phyloP scores from a whole-genome alignment of 2,888 invertebrate genomes.

The Cosmia trapezina region DNA sequence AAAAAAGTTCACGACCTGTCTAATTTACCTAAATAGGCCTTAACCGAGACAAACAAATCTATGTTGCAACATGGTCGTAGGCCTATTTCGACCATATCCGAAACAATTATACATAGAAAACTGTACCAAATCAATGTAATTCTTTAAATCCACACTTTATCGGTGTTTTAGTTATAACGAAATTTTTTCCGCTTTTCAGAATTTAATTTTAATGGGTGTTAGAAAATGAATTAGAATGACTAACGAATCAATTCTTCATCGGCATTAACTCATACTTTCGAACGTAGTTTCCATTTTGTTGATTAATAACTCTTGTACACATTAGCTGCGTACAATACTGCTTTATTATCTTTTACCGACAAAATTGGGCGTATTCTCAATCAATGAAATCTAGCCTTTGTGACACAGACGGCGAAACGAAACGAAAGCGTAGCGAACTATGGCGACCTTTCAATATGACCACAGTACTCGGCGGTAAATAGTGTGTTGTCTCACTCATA shows the following conservation, averaged over 20 bases:
- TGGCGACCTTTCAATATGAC: neutral
- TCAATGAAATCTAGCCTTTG: neutral
- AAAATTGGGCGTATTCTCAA: neutral
- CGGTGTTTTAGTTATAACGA: conserved; percentile 42
- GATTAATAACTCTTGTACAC: conserved; percentile 44
- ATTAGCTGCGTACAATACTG: conserved; percentile 41
- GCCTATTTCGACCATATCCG: conserved; percentile 43
- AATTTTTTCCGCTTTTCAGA: conserved; percentile 45
- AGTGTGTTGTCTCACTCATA: too few species aligned
- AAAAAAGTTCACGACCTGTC: conserved; percentile 35
- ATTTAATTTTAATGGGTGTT: conserved; percentile 44
- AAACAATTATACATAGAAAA: conserved; percentile 31
- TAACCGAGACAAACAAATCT: conserved; percentile 27
- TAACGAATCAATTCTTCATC: conserved; percentile 48
- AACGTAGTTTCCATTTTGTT: conserved; percentile 42
- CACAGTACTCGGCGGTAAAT: too few species aligned
- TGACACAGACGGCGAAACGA: neutral
- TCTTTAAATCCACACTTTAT: conserved; percentile 21
- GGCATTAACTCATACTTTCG: conserved; percentile 42
- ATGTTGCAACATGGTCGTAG: conserved; percentile 37
- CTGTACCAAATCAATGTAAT: conserved; percentile 37
- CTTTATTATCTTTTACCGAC: neutral
- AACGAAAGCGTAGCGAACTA: neutral
- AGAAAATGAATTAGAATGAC: conserved; percentile 37
- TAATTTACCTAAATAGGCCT: conserved; percentile 9